Evolutionary conservation across 1,140 invertebrate genomes (phyloP), one percentile per base, ranked within the genome.

Genomic region (Asbolus verrucosus): DNA sequence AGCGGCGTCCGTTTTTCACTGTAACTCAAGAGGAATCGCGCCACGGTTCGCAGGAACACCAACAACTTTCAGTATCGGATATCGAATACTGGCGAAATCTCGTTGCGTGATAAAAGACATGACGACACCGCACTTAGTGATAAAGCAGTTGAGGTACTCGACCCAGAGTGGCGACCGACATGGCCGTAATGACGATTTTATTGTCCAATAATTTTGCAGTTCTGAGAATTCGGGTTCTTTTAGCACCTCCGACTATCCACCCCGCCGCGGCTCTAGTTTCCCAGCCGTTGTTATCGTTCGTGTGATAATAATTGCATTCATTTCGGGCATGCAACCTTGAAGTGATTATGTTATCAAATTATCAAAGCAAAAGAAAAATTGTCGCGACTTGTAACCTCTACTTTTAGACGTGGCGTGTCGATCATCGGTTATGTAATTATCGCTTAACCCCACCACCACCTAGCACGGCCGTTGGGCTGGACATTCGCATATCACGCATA

Each of bases 121-220:
- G 46, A 54, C 46, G 46, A 54, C 21, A 54, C 21, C 21, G 46
- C 43, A 50, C 43, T 50, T 36, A 36, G 33, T 14, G 39, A 43
- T 43, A 43, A 43, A 15, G 11, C n/a, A n/a, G 33, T 11, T 36
- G 6, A 36, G 11, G 33, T 36, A n/a, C 2, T 36, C n/a, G 15
- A 14, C 3, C 1, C 15, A 6, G 11, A 13, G 33, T 43, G 13
- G 6, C 4, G 3, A 16, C 39, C 39, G 39, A 38, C 33, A 38
- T 38, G 13, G 15, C 11, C 14, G 16, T 43, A 4, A 43, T n/a
- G n/a, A n/a, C n/a, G 15, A 43, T 14, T 5, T 4, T 11, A n/a
- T 6, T 36, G 11, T 3, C 2, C 6, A n/a, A 36, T 27, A 36
- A 36, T 36, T 6, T 36, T n/a, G n/a, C n/a, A 36, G 11, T 36